Percentiles rank a stretch among this genome's conserved stretches.
Evolutionary conservation across 2,888 invertebrate genomes (phyloP).

Genomic region (Carabus problematicus): DNA sequence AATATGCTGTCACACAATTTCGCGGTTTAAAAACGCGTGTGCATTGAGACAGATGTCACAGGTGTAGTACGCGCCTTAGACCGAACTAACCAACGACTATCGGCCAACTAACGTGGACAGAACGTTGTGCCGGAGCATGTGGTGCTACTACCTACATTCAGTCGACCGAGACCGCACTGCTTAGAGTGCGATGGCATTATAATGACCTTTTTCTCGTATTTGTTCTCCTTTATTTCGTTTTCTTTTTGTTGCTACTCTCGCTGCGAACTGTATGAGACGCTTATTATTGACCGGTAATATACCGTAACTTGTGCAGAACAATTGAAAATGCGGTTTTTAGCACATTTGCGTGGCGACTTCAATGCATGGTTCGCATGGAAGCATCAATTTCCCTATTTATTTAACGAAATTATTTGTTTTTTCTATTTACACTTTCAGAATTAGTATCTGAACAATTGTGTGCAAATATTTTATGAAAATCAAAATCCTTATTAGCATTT

Average conservation of each 20-base stretch:
- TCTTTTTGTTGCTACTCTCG: not conserved
- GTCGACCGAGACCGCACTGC: conserved; percentile 9
- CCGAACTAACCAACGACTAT: conserved; percentile 33
- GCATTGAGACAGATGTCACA: conserved; percentile 10
- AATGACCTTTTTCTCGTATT: conserved; percentile 12
- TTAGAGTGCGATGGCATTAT: conserved; percentile 22
- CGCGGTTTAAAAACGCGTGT: not conserved
- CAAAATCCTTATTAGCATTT: no score
- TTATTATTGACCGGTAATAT: not conserved
- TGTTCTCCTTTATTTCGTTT: not conserved
- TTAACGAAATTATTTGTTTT: no score
- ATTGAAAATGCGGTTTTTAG: no score
- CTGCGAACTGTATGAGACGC: not conserved
- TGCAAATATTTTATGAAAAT: no score
- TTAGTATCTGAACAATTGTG: no score
- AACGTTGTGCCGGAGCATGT: conserved; percentile 17
- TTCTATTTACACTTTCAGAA: no score
- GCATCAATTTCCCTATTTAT: no score
- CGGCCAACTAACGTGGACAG: conserved; percentile 23
- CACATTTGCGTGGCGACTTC: no score
- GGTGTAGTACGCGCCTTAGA: conserved; percentile 18
- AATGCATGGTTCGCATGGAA: no score
- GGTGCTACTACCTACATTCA: conserved; percentile 21
- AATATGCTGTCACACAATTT: no score
- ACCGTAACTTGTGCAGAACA: no score